Evolutionary conservation across 2,797 vertebrate genomes (phyloP), one percentile per base, ranked within the genome.

Genomic region (Diceros bicornis): DNA sequence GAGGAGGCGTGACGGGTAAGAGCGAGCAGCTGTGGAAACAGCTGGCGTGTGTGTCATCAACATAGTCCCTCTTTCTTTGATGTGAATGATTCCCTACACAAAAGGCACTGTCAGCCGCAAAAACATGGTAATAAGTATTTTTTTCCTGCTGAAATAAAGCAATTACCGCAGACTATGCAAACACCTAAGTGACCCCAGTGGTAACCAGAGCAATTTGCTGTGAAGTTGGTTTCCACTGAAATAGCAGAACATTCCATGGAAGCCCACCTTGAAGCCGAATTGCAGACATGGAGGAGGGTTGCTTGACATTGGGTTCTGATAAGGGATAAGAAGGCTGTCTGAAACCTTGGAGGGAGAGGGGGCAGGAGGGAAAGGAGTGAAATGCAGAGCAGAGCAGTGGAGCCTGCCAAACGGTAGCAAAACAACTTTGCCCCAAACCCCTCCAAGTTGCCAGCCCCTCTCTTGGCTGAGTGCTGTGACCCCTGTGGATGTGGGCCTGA

Each of bases 101-200:
- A 93, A 97, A 97, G 92, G 85, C 84, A 79, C 92, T 89, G 77
- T 93, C 92, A 79, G 89, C 90, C 84, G 92, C 94, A 98, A 96
- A 98, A 94, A 59, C 72, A 93, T 82, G 69, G 78, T 93, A 84
- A 83, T 92, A 88, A 96, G 79, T 91, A 11, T 71, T 91, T 92
- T 82, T 69, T 96, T 71, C 78, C 78, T 93, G 92, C 92, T 95
- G 59, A 97, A 97, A 75, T 97, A 94, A 95, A 97, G 92, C 94
- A 97, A 93, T 96, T 97, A 95, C 69, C 27, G 5, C 64, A 94
- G 89, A 71, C 61, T 94, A 64, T 32, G 66, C 95, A 97, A 93
- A 89, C 89, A 81, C 96, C 85, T 95, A 71, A 89, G 72, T 87
- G 94, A 97, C 87, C 89, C 52, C 83, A 75, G 2, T 79, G 91